These are phyloP conservation scores for Dryocosmus kuriphilus DNA, from an alignment of 2,888 invertebrate genomes.

Conservation along the genomic window DNA sequence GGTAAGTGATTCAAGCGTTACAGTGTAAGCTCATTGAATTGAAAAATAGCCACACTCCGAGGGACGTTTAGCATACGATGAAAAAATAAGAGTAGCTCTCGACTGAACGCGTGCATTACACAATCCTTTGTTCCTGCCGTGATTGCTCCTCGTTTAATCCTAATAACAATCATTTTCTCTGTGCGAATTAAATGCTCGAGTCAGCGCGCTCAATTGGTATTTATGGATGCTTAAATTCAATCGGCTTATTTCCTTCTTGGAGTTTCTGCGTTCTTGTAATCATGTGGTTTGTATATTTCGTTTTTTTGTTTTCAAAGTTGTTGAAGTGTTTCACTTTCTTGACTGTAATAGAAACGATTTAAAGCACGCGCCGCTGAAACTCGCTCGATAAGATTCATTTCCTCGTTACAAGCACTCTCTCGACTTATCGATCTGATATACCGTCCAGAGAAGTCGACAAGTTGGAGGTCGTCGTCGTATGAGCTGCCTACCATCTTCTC, in stretches of 20 bases:
- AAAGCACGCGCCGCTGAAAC: conserved; percentile 30
- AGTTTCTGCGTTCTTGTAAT: background rate
- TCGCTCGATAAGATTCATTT: conserved; percentile 37
- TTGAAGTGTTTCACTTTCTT: conserved; percentile 30
- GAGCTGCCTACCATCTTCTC: conserved; percentile 21
- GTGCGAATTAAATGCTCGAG: conserved; percentile 16
- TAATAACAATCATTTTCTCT: conserved; percentile 26
- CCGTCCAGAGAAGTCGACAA: conserved; percentile 30
- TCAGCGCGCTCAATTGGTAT: conserved; percentile 18
- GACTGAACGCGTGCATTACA: conserved; percentile 46
- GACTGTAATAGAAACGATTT: conserved; percentile 26
- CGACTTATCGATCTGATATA: conserved; percentile 39
- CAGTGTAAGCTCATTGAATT: conserved; percentile 50
- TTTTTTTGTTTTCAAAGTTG: background rate
- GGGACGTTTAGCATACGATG: background rate
- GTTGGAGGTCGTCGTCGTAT: conserved; percentile 8
- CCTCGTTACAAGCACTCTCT: conserved; percentile 39
- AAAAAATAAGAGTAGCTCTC: conserved; percentile 31
- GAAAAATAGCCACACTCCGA: conserved; percentile 15
- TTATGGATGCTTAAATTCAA: conserved; percentile 27
- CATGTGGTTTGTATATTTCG: background rate
- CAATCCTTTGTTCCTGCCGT: background rate
- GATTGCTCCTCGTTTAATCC: conserved; percentile 26
- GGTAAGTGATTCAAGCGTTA: conserved; percentile 53
- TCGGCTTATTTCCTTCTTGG: background rate